A percentile compares a stretch with the other conserved stretches of the same genome.
Evolutionary conservation across 2,888 invertebrate genomes (phyloP).

Genomic region (Euspilapteryx auroguttella): DNA sequence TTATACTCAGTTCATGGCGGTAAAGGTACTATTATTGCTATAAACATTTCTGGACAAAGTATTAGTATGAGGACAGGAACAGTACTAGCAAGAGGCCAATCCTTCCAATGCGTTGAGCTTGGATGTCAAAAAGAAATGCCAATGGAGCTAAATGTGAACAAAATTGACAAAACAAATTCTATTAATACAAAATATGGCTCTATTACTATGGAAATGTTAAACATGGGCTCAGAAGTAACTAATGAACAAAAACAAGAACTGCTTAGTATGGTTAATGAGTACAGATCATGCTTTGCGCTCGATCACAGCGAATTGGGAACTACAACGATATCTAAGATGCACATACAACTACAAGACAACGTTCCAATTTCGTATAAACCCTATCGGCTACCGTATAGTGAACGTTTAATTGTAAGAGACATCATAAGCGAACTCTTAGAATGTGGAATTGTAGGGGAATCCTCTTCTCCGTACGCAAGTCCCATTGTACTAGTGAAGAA

Average conservation of each 20-base stretch:
- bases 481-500: slow-evolving; percentile 13
- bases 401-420: slow-evolving; percentile 4
- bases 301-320: slow-evolving; percentile 1
- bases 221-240: background rate
- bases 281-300: slow-evolving; percentile 3
- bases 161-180: too few species aligned
- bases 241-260: background rate
- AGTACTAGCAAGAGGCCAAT: background rate
- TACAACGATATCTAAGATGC: slow-evolving; percentile 1
- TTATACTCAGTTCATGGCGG: background rate
- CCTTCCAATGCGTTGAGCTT: too few species aligned
- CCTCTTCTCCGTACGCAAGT: slow-evolving; percentile 11
- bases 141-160: background rate
- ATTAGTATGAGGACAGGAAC: background rate
- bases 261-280: background rate
- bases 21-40: background rate
- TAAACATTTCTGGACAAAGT: background rate
- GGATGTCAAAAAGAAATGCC: too few species aligned
- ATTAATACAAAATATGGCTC: background rate
- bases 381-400: slow-evolving; percentile 4
- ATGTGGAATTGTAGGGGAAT: slow-evolving; percentile 1
- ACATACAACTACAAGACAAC: slow-evolving; percentile 5
- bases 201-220: background rate
- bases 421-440: slow-evolving; percentile 6
- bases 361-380: slow-evolving; percentile 6